Base-by-base conservation (phyloP, 2,888 invertebrate genomes). In the Cybosia mesomella region DNA sequence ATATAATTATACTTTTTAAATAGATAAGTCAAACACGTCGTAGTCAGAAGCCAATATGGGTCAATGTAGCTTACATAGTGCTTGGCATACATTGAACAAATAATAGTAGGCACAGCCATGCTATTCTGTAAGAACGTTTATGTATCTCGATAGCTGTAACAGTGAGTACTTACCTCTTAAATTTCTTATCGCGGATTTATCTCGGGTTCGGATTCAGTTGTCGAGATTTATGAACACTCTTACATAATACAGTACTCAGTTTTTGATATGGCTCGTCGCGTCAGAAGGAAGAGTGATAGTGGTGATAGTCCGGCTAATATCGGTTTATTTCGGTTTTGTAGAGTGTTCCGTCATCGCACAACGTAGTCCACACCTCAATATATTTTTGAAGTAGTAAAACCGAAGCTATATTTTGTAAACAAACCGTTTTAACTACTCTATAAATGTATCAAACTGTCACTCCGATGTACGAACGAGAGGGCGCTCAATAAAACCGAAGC, bases 31-130 rank as follows among this genome's bases (percentile, higher is more conserved):
- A 49, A 49, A 7, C 1, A n/a, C n/a, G 49, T 43, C 43, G 18
- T 49, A 49, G 49, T n/a, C n/a, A 49, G n/a, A 7, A 18, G n/a
- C 15, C n/a, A 49, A n/a, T 49, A n/a, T n/a, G 49, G n/a, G 9
- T 49, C n/a, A 49, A 49, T n/a, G n/a, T 49, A 49, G 49, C n/a
- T 49, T n/a, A n/a, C 49, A 49, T 49, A 49, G 49, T 49, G n/a
- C n/a, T n/a, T n/a, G 49, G 9, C 7, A 43, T n/a, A 49, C 49
- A n/a, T 43, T 43, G 18, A 43, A n/a, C 49, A n/a, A 49, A n/a
- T 34, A 34, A 34, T n/a, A n/a, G n/a, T n/a, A n/a, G n/a, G n/a
- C n/a, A n/a, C n/a, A n/a, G n/a, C n/a, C n/a, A n/a, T n/a, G n/a
- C n/a, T n/a, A n/a, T n/a, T n/a, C n/a, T n/a, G n/a, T n/a, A n/a